phyloP scores from a whole-genome alignment of 2,113 vertebrate genomes.

The Girardinichthys multiradiatus region DNA sequence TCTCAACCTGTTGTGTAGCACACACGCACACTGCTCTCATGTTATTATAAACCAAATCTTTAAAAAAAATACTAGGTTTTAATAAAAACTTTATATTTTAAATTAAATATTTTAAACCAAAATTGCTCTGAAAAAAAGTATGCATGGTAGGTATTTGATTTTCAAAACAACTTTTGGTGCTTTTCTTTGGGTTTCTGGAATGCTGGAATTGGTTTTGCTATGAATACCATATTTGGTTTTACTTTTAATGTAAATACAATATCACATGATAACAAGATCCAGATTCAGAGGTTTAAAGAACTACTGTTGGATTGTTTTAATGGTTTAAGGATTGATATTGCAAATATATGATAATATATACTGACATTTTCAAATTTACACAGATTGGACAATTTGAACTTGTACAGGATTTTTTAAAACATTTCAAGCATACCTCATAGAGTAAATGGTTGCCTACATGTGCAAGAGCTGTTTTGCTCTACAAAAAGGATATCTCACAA shows the following conservation, averaged over 20 bases:
- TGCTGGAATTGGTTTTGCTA: no score
- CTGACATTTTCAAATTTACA: no score
- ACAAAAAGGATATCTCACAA: no score
- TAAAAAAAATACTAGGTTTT: neutral
- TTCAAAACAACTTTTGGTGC: neutral
- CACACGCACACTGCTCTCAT: neutral
- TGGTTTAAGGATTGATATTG: no score
- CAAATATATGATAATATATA: no score
- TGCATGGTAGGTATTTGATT: neutral
- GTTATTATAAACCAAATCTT: neutral
- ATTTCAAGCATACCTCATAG: no score
- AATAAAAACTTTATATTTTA: neutral
- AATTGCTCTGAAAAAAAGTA: neutral
- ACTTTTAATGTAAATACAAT: neutral
- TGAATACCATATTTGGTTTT: neutral
- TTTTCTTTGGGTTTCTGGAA: neutral
- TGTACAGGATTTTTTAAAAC: no score
- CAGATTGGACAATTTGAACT: no score
- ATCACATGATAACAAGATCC: neutral
- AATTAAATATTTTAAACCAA: no score
- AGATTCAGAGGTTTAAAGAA: neutral
- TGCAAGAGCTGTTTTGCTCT: no score
- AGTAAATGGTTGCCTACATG: no score
- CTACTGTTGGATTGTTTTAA: neutral
- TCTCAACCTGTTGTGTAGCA: slow-evolving; percentile 42